Evolutionary conservation across 2,888 invertebrate genomes (phyloP).

Genomic region (Gastrophysa polygoni): DNA sequence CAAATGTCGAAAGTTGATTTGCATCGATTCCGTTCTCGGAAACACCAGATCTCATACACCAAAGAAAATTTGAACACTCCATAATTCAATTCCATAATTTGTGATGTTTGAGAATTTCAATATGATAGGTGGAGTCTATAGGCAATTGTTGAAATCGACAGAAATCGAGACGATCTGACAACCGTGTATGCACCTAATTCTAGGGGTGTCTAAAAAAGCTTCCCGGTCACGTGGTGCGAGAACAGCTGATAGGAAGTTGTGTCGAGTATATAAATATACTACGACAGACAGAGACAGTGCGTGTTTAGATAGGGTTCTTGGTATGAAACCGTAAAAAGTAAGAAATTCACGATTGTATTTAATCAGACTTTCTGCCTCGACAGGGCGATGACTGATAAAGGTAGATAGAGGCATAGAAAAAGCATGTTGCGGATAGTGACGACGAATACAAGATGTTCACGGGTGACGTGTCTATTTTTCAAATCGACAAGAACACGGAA

Average conservation of each 20-base stretch:
- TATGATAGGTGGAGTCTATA: no score
- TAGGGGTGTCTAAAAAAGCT: slow-evolving; percentile 13
- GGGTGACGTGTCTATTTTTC: no score
- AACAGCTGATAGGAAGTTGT: slow-evolving; percentile 30
- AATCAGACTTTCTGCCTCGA: not conserved
- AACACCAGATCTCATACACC: no score
- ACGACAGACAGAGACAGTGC: not conserved
- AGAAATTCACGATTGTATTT: not conserved
- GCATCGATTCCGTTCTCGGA: no score
- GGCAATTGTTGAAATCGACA: no score
- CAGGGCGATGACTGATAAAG: not conserved
- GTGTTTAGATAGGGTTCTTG: not conserved
- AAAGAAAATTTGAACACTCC: no score
- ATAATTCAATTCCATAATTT: no score
- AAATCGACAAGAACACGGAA: no score
- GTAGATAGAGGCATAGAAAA: not conserved
- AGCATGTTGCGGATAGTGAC: no score
- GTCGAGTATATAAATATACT: not conserved
- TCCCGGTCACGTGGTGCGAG: slow-evolving; percentile 14
- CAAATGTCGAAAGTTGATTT: no score
- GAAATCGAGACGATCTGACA: not conserved
- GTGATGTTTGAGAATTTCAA: no score
- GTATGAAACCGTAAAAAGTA: not conserved
- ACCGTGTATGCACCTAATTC: not conserved
- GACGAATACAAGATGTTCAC: no score